phyloP scores from a whole-genome alignment of 2,113 vertebrate genomes.

The Morone chrysops region DNA sequence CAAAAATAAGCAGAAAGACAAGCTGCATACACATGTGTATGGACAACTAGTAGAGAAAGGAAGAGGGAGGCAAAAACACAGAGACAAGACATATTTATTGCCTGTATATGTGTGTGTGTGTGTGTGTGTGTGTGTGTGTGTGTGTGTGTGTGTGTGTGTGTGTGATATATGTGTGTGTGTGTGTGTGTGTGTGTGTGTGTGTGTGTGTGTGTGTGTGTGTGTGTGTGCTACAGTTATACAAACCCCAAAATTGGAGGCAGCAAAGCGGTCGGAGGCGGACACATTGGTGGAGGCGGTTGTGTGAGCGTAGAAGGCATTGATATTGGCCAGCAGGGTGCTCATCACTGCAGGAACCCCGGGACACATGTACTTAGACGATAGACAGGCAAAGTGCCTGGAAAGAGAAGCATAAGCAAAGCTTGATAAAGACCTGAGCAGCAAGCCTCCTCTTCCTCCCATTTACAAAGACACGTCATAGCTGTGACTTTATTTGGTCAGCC shows the following conservation, averaged over 20 bases:
- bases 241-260: slow-evolving; percentile 99
- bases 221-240: slow-evolving; percentile 46
- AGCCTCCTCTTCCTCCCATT: neutral
- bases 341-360: slow-evolving; percentile 98
- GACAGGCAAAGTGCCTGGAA: slow-evolving; percentile 96
- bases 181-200: neutral
- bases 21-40: neutral
- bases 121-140: neutral
- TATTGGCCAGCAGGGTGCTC: slow-evolving; percentile 99
- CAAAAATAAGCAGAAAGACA: neutral
- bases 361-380: slow-evolving; percentile 99
- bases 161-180: neutral
- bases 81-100: neutral
- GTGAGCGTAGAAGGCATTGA: slow-evolving; percentile 99
- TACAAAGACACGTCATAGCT: neutral
- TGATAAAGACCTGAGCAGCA: neutral
- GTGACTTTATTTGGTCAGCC: slow-evolving; percentile 7
- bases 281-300: slow-evolving; percentile 98
- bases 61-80: neutral
- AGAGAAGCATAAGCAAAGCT: slow-evolving; percentile 29
- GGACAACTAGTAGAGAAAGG: neutral
- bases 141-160: neutral
- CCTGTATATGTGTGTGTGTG: neutral
- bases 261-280: slow-evolving; percentile 96
- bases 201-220: neutral